Percentiles rank a stretch among this genome's conserved stretches.
phyloP scores from a whole-genome alignment of 2,888 invertebrate genomes.

The Leptura quadrifasciata region DNA sequence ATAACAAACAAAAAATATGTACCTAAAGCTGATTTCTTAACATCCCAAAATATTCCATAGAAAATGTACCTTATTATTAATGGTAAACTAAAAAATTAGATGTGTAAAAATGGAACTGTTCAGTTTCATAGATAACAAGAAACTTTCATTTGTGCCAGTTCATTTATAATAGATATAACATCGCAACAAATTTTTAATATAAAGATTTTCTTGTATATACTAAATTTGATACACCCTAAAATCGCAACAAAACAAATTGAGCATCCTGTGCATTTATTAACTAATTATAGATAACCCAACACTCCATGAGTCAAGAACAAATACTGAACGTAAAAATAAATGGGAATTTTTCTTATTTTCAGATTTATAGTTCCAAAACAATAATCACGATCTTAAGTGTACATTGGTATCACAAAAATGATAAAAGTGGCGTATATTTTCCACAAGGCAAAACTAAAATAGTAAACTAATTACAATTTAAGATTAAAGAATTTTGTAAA shows the following conservation, averaged over 20 bases:
- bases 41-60: too few species aligned
- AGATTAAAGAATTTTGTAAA: neutral
- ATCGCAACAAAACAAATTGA: constrained; percentile 25
- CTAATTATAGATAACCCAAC: neutral
- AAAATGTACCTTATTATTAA: too few species aligned
- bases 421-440: neutral
- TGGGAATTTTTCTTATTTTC: neutral
- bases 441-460: neutral
- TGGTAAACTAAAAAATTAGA: too few species aligned
- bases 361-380: neutral
- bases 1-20: too few species aligned
- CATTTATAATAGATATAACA: neutral
- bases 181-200: too few species aligned
- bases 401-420: neutral
- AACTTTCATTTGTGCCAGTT: too few species aligned
- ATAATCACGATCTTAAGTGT: neutral
- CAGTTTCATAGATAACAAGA: too few species aligned
- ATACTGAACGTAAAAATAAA: neutral
- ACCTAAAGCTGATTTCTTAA: too few species aligned
- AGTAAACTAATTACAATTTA: neutral
- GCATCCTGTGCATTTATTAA: constrained; percentile 20
- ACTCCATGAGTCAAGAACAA: neutral
- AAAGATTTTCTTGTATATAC: neutral
- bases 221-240: neutral
- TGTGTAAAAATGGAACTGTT: too few species aligned